Percentiles rank a stretch among this genome's conserved stretches.
Conservation (phyloP, 2,888 invertebrate genomes). For the Spatulosminthurus flaviceps region DNA sequence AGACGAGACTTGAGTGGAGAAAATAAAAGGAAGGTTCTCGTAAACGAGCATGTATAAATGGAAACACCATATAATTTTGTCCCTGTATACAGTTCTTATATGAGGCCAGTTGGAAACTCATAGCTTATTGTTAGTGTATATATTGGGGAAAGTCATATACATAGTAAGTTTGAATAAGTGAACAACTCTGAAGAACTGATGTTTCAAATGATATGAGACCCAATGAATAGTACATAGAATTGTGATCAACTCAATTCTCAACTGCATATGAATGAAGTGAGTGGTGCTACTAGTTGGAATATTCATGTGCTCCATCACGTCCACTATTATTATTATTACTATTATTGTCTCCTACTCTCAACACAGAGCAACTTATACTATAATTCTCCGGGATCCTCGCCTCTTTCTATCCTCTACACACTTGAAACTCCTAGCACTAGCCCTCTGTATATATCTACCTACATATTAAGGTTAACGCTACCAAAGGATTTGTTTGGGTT, state of each 20-base stretch:
- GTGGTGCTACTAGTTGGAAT: not conserved
- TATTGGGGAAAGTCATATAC: too few relatives aligned
- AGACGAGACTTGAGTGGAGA: too few relatives aligned
- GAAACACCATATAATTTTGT: too few relatives aligned
- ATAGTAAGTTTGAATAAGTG: not conserved
- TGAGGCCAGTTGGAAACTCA: too few relatives aligned
- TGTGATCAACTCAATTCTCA: not conserved
- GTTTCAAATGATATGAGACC: not conserved
- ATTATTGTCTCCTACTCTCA: too few relatives aligned
- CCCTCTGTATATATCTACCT: not conserved
- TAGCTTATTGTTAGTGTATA: too few relatives aligned
- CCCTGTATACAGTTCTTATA: too few relatives aligned
- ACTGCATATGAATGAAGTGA: not conserved
- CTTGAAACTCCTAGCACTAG: too few relatives aligned
- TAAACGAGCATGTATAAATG: too few relatives aligned
- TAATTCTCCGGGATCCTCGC: not conserved
- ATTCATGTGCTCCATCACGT: conserved; percentile 18
- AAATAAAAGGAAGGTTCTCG: too few relatives aligned
- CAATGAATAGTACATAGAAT: not conserved
- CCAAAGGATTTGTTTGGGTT: not conserved
- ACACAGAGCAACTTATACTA: too few relatives aligned
- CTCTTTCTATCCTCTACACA: too few relatives aligned
- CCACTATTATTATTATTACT: conserved; percentile 9
- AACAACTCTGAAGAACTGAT: not conserved
- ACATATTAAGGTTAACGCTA: not conserved